phyloP scores from a whole-genome alignment of 2,888 invertebrate species.

The Slavum lentiscoides region DNA sequence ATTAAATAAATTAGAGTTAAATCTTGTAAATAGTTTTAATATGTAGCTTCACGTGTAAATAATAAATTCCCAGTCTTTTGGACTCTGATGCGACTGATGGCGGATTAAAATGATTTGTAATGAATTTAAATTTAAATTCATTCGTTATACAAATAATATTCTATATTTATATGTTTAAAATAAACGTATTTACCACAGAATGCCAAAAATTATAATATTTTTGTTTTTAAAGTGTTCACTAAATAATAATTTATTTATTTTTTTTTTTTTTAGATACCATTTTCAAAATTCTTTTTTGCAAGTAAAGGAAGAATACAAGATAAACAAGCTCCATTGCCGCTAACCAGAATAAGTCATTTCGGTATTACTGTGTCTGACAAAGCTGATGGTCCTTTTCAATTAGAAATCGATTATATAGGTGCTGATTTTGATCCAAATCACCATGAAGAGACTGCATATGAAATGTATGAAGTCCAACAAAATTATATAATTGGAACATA shows the following conservation, averaged over 20 bases:
- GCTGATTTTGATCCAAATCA: slow-evolving; percentile 79
- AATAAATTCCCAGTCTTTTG: too few species aligned
- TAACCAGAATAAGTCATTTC: slow-evolving; percentile 71
- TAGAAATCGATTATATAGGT: slow-evolving; percentile 93
- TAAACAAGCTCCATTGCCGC: slow-evolving; percentile 68
- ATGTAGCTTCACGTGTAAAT: too few species aligned
- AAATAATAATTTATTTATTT: slow-evolving; percentile 3
- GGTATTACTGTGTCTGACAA: slow-evolving; percentile 82
- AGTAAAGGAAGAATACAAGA: slow-evolving; percentile 87
- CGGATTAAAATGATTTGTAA: too few species aligned
- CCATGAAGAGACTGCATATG: slow-evolving; percentile 87
- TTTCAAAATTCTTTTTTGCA: slow-evolving; percentile 85
- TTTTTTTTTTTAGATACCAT: slow-evolving; percentile 75
- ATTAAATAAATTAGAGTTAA: too few species aligned
- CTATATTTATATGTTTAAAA: not conserved
- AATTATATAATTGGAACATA: slow-evolving; percentile 40
- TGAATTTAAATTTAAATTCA: too few species aligned
- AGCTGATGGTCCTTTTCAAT: slow-evolving; percentile 78
- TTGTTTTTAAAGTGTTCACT: not conserved
- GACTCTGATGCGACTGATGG: too few species aligned
- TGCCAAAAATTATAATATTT: not conserved
- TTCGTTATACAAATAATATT: too few species aligned
- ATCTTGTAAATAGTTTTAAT: too few species aligned
- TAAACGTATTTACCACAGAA: not conserved
- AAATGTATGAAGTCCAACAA: slow-evolving; percentile 75